Evolutionary conservation across 2,888 invertebrate genomes (phyloP), one percentile per base, ranked within the genome.

Genomic region (Tinea pellionella): DNA sequence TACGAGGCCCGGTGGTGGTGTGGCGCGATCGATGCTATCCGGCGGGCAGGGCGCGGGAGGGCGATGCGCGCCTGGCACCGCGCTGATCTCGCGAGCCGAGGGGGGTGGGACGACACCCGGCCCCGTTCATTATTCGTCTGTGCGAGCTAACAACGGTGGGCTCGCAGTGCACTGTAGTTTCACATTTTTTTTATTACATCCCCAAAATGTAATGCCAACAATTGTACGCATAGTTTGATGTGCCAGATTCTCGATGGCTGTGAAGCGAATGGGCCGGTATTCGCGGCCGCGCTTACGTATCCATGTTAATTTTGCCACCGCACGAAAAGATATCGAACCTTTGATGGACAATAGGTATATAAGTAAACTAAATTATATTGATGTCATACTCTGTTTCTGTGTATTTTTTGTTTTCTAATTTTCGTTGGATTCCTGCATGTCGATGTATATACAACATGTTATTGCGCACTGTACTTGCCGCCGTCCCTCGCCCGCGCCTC

Each of bases 61-160:
- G 42, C 61, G 57, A 12, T 15, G 57, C 67, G 69, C 68, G 66
- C 70, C 68, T 73, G 78, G 16, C 47, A 47, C 16, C 47, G 47
- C 47, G 47, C 47, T 47, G 47, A 9, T 47, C 47, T 47, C 30
- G 30, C 51, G 29, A n/a, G 41, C 42, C 30, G 18, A 16, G 55
- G 42, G 51, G n/a, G 37, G 32, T 7, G 51, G 24, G 51, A 47
- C 9, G 29, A 32, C 13, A 12, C 43, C 59, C 59, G 43, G 41
- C 11, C 43, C 43, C 24, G 30, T 60, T 43, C 42, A 59, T 58
- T 60, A 62, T 51, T 55, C 43, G 47, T 47, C 51, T 43, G 61
- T 58, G 61, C 60, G 61, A 56, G 30, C 61, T 18, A 59, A 41
- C 37, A 16, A n/a, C 59, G 59, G 56, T 59, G 37, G 59, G 53